Conservation (phyloP, 2,113 vertebrate genomes). For the Nyctereutes procyonoides region DNA sequence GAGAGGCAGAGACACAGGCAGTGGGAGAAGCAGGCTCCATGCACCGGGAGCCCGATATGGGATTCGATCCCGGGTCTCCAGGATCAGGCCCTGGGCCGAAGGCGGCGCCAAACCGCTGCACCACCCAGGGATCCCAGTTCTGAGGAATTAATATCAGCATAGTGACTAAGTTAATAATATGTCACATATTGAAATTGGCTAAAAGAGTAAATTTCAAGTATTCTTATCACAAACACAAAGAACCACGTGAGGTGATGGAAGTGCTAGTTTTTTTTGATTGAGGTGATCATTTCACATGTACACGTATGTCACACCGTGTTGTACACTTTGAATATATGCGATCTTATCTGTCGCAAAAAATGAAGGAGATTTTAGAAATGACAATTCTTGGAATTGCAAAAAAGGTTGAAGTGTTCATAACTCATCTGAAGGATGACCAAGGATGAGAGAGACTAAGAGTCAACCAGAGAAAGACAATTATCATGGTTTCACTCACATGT, state of each 20-base stretch:
- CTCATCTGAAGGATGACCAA: neutral
- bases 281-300: too few species aligned
- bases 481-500: neutral
- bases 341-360: neutral
- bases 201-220: too few species aligned
- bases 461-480: neutral
- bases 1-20: too few species aligned
- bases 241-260: neutral
- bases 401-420: neutral
- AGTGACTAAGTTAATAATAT: neutral
- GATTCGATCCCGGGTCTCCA: too few species aligned
- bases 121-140: neutral
- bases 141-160: neutral
- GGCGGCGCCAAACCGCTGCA: too few species aligned
- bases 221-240: neutral
- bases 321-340: neutral
- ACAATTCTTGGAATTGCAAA: neutral
- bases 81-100: too few species aligned
- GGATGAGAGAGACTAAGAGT: neutral
- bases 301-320: neutral
- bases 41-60: too few species aligned
- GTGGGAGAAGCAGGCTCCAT: too few species aligned
- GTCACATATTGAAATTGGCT: neutral
- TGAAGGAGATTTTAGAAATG: neutral
- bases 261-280: neutral